phyloP scores from a whole-genome alignment of 2,888 invertebrate genomes.

The Petrophora chlorosata region DNA sequence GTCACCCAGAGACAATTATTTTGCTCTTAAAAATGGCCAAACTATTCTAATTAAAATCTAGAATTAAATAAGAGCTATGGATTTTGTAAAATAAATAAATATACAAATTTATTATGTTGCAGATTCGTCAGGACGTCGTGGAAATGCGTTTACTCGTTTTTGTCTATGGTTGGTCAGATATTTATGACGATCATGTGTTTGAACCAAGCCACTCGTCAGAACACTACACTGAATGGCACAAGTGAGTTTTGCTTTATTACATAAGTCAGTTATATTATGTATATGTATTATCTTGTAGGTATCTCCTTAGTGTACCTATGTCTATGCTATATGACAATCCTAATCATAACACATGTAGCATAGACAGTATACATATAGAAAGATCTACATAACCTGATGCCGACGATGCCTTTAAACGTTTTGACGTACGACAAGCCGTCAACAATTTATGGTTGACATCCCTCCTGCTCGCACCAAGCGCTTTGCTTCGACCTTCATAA shows the following conservation, averaged over 20 bases:
- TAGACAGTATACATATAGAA: too few species aligned
- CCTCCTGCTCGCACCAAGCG: too few species aligned
- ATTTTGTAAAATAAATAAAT: neutral
- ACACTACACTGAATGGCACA: constrained; percentile 55
- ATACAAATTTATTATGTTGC: too few species aligned
- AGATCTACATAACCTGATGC: too few species aligned
- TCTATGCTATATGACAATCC: too few species aligned
- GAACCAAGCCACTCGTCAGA: constrained; percentile 43
- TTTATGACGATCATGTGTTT: constrained; percentile 64
- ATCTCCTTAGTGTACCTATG: neutral
- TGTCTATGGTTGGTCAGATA: constrained; percentile 64
- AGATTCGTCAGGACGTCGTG: constrained; percentile 66
- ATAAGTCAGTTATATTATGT: neutral
- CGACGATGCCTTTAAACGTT: too few species aligned
- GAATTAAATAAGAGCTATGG: neutral
- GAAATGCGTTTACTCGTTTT: constrained; percentile 57
- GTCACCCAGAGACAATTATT: too few species aligned
- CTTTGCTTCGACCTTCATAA: too few species aligned
- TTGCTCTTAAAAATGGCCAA: too few species aligned
- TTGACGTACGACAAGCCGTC: too few species aligned
- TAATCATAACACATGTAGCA: too few species aligned
- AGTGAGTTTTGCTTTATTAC: constrained; percentile 47
- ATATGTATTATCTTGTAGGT: neutral
- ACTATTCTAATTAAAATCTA: neutral
- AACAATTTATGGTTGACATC: too few species aligned